Evolutionary conservation across 2,888 invertebrate genomes (phyloP), one percentile per base, ranked within the genome.

Genomic region (Cybosia mesomella): DNA sequence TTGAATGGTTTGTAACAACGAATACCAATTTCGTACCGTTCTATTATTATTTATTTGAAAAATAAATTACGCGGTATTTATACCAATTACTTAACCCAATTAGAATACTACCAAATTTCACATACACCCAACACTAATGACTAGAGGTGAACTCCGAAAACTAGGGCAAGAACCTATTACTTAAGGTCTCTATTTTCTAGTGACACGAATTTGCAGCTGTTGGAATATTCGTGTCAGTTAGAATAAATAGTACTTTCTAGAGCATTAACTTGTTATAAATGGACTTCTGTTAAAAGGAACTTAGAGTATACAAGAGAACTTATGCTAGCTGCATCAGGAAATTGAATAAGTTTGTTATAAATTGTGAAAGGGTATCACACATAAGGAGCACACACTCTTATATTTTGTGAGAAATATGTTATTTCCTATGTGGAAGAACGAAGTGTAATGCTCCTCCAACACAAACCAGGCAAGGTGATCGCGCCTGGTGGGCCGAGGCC

Each of bases 181-280:
- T 49, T 49, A 2, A 39, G 18, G 49, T n/a, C 18, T 49, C 18
- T 10, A 36, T 18, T 55, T 7, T 57, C 28, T 4, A 28, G 10
- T 43, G 13, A 18, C n/a, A 65, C n/a, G n/a, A 49, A n/a, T 49
- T 49, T 18, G 10, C 11, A 59, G 49, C 49, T 49, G 34, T n/a
- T 7, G 13, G 43, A 34, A 32, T 58, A 57, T 24, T 65, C n/a
- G 49, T 57, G 22, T 32, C 49, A 49, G 49, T 58, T 65, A 58
- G n/a, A 49, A 65, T 58, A 58, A 65, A 65, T 65, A 49, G 22
- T 18, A 18, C 58, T 58, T 65, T 22, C 43, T 43, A 65, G 39
- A 58, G 32, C 34, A 49, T 49, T 65, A 58, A 65, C 43, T 65
- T 43, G 49, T 34, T 58, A 65, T 58, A 57, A 58, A 58, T 58